These are phyloP conservation scores for Lasiommata megera DNA, from an alignment of 2,888 invertebrate genomes.

Conservation along the genomic window DNA sequence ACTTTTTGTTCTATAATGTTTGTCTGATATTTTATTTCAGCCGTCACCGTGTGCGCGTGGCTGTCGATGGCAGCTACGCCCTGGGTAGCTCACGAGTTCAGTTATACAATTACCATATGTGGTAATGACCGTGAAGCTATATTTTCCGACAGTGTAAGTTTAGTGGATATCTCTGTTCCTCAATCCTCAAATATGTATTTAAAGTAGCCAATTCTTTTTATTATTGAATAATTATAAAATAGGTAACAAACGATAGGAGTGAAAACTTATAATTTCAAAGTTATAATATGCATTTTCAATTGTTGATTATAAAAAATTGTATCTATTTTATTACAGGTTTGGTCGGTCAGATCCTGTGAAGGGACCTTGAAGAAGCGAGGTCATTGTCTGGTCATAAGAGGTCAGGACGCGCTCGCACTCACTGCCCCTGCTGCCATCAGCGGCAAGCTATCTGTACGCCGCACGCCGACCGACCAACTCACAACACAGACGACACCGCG, in stretches of 20 bases:
- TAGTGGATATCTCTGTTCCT: background rate
- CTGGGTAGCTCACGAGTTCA: slow-evolving; percentile 64
- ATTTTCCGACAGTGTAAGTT: slow-evolving; percentile 70
- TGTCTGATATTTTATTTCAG: slow-evolving; percentile 45
- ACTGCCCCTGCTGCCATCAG: slow-evolving; percentile 51
- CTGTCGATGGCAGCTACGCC: slow-evolving; percentile 69
- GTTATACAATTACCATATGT: slow-evolving; percentile 68
- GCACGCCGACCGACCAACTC: slow-evolving; percentile 54
- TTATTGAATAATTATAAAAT: no score
- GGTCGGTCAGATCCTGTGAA: slow-evolving; percentile 72
- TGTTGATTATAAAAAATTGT: no score
- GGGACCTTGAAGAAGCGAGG: slow-evolving; percentile 68
- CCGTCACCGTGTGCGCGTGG: slow-evolving; percentile 60
- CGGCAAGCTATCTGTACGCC: slow-evolving; percentile 61
- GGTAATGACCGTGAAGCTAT: slow-evolving; percentile 75
- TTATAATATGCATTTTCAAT: no score
- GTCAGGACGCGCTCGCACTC: slow-evolving; percentile 58
- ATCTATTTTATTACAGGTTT: slow-evolving; percentile 49
- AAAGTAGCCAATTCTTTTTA: no score
- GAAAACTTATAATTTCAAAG: no score
- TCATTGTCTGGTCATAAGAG: slow-evolving; percentile 58
- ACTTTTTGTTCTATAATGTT: background rate
- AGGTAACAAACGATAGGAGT: no score
- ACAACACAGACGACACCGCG: slow-evolving; percentile 57
- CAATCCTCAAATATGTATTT: no score